Evolutionary conservation across 2,888 invertebrate species (phyloP), one percentile per base, ranked within the genome.

Genomic region (Brachynemurus nebulosus): DNA sequence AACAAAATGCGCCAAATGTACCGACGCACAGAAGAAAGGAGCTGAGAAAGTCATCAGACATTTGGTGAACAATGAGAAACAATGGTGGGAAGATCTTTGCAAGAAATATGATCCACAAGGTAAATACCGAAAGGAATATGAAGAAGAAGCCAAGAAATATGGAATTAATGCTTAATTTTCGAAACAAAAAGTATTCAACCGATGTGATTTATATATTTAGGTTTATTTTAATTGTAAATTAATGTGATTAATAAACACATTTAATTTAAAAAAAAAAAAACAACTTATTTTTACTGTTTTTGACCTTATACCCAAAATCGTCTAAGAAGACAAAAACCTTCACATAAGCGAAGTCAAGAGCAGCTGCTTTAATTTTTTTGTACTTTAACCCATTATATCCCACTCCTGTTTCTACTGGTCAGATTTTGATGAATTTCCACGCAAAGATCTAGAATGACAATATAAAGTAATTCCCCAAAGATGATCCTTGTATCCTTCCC

Each of bases 91-190:
- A 4, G 63, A 70, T 44, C 61, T 83, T 34, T 63, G 71, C 42
- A 66, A 58, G 35, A 78, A 77, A 59, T 83, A 69, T 57, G 82
- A 83, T 58, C 74, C 78, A 7, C 65, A 70, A 1, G 73, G 75
- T 27, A 56, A 64, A 42, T 81, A 73, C 67, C 68, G 68, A 55
- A 65, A 66, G 57, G 72, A 70, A 57, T 81, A 78, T 59, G 70
- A 72, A 51, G 64, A 67, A 0, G 66, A 70, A 25, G 78, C 74
- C 2, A 59, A 57, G 39, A 8, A 35, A 8, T 9, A 16, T 23
- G 6, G 36, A 17, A 4, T 36, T 2, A 36, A 14, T 16, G 16
- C n/a, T 16, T 36, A 18, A 36, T 30, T 8, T 7, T 11, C 6
- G 4, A 30, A 9, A 30, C 11, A 30, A 2, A 23, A 9, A 9